phyloP scores from a whole-genome alignment of 2,888 invertebrate species.

The Metopia argyrocephala region DNA sequence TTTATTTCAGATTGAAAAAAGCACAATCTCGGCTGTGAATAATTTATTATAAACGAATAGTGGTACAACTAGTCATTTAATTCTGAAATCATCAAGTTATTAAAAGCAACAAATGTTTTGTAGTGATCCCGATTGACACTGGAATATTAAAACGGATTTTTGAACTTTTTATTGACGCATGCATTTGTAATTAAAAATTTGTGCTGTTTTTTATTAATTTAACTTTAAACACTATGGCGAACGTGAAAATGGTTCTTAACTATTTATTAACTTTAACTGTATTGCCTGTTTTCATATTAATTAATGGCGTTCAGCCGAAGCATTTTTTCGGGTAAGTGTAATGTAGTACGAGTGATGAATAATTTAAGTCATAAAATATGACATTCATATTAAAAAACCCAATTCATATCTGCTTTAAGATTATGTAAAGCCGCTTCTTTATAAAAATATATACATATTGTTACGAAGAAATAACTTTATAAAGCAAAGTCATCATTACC shows the following conservation, averaged over 20 bases:
- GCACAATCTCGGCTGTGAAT: constrained; percentile 25
- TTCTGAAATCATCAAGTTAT: constrained; percentile 43
- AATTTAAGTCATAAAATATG: no score
- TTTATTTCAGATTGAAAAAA: constrained; percentile 37
- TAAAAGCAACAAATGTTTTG: constrained; percentile 22
- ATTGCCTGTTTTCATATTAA: constrained; percentile 8
- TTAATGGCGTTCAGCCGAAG: background rate
- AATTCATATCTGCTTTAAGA: no score
- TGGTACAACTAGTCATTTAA: background rate
- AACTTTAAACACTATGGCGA: background rate
- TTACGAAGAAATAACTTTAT: no score
- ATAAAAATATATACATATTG: no score
- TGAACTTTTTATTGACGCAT: constrained; percentile 4
- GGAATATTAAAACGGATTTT: background rate
- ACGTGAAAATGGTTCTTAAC: constrained; percentile 33
- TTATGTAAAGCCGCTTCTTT: no score
- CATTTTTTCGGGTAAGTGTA: constrained; percentile 30
- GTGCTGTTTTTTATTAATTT: background rate
- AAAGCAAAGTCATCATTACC: no score
- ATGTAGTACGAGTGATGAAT: no score
- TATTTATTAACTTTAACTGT: constrained; percentile 30
- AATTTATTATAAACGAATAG: background rate
- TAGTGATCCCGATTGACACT: constrained; percentile 31
- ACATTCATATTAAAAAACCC: no score
- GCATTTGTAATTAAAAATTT: background rate